phyloP scores from a whole-genome alignment of 2,888 invertebrate genomes.

The Oligia latruncula region DNA sequence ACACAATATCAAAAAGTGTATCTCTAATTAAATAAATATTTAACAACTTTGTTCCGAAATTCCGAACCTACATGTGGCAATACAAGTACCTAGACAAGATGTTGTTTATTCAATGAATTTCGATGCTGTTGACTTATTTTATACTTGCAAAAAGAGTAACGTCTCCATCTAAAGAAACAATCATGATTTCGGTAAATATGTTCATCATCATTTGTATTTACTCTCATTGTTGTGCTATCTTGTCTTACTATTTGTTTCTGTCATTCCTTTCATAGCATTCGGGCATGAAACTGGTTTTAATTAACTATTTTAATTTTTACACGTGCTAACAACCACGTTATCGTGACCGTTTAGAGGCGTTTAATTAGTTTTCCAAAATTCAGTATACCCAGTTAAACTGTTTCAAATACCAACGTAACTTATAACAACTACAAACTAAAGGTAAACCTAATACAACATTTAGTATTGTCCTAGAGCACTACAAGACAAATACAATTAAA shows the following conservation, averaged over 20 bases:
- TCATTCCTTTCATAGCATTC: background rate
- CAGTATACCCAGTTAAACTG: background rate
- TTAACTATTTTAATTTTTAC: background rate
- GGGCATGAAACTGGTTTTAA: background rate
- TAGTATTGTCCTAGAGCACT: constrained; percentile 25
- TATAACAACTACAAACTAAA: background rate
- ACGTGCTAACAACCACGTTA: constrained; percentile 1
- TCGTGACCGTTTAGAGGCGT: background rate
- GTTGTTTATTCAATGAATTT: constrained; percentile 17
- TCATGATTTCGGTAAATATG: constrained; percentile 14
- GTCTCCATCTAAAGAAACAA: constrained; percentile 16
- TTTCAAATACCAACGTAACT: background rate
- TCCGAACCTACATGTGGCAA: background rate
- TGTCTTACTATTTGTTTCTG: constrained; percentile 28
- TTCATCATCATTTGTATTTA: constrained; percentile 25
- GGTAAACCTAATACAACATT: constrained; percentile 18
- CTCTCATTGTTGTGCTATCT: constrained; percentile 1
- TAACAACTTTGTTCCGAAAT: background rate
- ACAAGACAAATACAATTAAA: constrained; percentile 54
- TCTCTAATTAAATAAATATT: constrained; percentile 10
- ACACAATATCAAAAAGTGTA: background rate
- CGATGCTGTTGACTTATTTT: constrained; percentile 3
- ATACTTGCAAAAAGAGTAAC: background rate
- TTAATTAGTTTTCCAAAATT: background rate
- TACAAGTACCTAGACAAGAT: constrained; percentile 5